These are phyloP conservation scores for Harpagoxenus sublaevis DNA, from an alignment of 2,888 invertebrate genomes.

Conservation along the genomic window DNA sequence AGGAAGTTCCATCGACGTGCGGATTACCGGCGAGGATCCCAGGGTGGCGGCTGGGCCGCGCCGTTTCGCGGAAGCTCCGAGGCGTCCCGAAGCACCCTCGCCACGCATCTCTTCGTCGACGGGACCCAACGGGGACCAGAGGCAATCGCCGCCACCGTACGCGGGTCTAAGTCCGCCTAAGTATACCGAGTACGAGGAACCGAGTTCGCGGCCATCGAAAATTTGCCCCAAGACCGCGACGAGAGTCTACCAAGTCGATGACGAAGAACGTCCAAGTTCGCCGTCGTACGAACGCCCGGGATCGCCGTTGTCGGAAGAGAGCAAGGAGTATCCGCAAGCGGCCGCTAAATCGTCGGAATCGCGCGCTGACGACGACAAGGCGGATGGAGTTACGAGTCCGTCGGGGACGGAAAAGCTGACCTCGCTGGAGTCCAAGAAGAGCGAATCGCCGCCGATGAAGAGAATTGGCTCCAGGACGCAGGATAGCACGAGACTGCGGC, in stretches of 20 bases:
- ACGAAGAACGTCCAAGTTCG: not conserved
- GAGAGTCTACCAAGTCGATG: not conserved
- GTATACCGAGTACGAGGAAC: constrained; percentile 57
- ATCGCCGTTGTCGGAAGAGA: not conserved
- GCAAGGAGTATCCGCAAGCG: not conserved
- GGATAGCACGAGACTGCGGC: constrained; percentile 81
- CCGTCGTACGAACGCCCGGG: not conserved
- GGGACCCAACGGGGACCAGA: not conserved
- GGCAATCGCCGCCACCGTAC: constrained; percentile 60
- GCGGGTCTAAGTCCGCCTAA: constrained; percentile 70
- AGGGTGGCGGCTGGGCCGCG: not conserved
- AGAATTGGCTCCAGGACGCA: constrained; percentile 57
- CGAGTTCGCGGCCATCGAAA: not conserved
- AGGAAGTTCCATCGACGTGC: constrained; percentile 41
- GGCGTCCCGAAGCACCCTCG: not conserved
- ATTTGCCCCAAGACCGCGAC: not conserved
- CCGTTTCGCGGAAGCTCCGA: constrained; percentile 7
- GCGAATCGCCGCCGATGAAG: constrained; percentile 48
- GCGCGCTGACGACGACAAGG: not conserved
- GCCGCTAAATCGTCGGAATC: not conserved
- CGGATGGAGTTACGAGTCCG: not conserved
- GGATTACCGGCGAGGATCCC: not conserved
- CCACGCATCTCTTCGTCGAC: not conserved
- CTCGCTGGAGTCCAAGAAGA: constrained; percentile 41
- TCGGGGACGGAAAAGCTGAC: constrained; percentile 21